These are phyloP conservation scores for Heterocephalus glaber DNA, from an alignment of 2,113 vertebrate species.

Conservation along the genomic window DNA sequence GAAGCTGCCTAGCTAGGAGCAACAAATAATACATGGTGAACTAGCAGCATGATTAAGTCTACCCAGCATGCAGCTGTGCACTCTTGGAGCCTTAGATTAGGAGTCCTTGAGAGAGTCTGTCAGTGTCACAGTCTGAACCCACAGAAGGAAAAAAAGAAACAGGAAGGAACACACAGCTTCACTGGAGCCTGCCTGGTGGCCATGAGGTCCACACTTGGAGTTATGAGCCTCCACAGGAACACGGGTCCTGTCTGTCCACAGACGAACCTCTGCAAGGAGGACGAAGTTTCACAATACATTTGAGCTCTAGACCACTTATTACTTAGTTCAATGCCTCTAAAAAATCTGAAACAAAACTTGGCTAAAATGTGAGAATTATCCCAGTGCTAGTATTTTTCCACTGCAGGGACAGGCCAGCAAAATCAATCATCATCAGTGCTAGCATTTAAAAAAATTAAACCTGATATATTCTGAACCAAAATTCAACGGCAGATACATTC, in stretches of 20 bases:
- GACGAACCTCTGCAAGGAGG: not conserved
- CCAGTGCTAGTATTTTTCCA: conserved; percentile 83
- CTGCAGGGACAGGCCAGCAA: conserved; percentile 73
- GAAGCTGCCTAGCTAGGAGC: not conserved
- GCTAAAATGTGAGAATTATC: conserved; percentile 79
- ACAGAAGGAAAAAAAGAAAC: not conserved
- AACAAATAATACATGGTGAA: rapidly evolving
- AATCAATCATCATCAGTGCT: conserved; percentile 70
- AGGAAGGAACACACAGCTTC: not conserved
- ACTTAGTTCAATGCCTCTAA: conserved; percentile 79
- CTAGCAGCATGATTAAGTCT: not conserved
- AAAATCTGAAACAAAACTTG: conserved; percentile 77
- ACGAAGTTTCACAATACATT: conserved; percentile 33
- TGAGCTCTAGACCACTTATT: conserved; percentile 70
- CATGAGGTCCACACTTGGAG: rapidly evolving
- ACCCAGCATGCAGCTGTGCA: not conserved
- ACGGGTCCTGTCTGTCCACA: not conserved
- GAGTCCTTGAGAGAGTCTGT: not conserved
- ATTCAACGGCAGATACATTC: not conserved
- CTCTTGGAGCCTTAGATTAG: not conserved
- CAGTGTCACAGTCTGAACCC: not conserved
- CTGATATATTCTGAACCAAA: conserved; percentile 23
- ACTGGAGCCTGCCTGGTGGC: rapidly evolving
- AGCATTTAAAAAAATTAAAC: conserved; percentile 4
- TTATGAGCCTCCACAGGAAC: not conserved